These are phyloP conservation scores for Rhinoraja longicauda DNA, from an alignment of 2,797 vertebrate genomes.

Conservation along the genomic window DNA sequence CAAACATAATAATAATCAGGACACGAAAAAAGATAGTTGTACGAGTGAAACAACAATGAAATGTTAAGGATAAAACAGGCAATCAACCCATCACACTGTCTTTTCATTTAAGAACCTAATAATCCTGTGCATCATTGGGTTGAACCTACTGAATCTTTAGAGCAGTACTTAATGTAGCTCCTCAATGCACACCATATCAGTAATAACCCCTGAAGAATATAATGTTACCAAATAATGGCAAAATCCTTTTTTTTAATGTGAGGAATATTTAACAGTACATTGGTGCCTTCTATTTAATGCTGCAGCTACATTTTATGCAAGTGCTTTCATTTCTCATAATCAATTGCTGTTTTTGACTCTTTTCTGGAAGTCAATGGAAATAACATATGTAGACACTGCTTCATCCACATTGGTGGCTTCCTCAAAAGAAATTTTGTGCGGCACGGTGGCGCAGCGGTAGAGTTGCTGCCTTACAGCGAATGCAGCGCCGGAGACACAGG, in stretches of 20 bases:
- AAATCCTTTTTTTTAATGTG: neutral
- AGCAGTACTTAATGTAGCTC: neutral
- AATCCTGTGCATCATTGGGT: slow-evolving; percentile 28
- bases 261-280: neutral
- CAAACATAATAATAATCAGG: neutral
- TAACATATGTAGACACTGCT: neutral
- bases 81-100: neutral
- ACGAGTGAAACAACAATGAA: too few species aligned
- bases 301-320: neutral
- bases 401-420: neutral
- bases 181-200: neutral
- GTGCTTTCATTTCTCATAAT: neutral
- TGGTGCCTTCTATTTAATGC: neutral
- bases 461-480: too few species aligned
- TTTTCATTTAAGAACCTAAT: slow-evolving; percentile 10
- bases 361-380: neutral
- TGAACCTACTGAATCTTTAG: neutral
- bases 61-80: neutral
- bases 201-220: neutral
- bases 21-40: neutral
- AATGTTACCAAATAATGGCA: neutral
- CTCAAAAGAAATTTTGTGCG: neutral
- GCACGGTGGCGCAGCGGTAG: too few species aligned
- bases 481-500: too few species aligned
- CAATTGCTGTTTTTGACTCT: neutral